Evolutionary conservation across 2,888 invertebrate species (phyloP).

Genomic region (Anthrax anthrax): DNA sequence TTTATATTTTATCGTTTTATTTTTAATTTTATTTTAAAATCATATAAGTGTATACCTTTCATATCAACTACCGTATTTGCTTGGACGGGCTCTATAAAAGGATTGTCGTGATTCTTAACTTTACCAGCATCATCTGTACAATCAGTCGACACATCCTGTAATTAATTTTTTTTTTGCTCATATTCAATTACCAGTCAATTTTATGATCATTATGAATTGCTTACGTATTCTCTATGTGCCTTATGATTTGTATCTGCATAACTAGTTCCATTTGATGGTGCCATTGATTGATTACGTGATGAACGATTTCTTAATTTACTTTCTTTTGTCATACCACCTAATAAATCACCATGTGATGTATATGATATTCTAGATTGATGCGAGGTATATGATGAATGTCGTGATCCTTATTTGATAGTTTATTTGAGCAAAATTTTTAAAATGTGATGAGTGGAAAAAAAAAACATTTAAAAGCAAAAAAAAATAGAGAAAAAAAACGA

Average conservation of each 20-base stretch:
- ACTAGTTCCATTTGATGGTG: constrained; percentile 41
- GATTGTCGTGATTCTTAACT: constrained; percentile 76
- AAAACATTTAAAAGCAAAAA: background rate
- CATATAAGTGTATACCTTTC: constrained; percentile 51
- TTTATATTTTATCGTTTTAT: background rate
- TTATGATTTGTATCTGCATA: constrained; percentile 48
- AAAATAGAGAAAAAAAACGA: background rate
- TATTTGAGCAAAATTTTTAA: background rate
- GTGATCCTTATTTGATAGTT: constrained; percentile 44
- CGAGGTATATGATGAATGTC: constrained; percentile 91
- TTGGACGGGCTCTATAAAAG: constrained; percentile 77
- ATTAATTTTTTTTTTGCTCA: too few relatives aligned
- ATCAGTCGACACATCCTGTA: constrained; percentile 66
- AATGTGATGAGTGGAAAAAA: background rate
- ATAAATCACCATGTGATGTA: constrained; percentile 83
- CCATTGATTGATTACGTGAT: constrained; percentile 52
- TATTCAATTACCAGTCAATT: background rate
- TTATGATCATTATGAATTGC: constrained; percentile 18
- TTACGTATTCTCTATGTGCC: constrained; percentile 58
- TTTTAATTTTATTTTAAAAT: background rate
- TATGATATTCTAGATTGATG: constrained; percentile 88
- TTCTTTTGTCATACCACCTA: constrained; percentile 74
- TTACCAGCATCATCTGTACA: constrained; percentile 66
- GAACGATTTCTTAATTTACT: constrained; percentile 64
- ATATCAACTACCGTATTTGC: constrained; percentile 85